Evolutionary conservation across 2,888 invertebrate species (phyloP), one percentile per base, ranked within the genome.

Genomic region (Philopedon plagiatum): DNA sequence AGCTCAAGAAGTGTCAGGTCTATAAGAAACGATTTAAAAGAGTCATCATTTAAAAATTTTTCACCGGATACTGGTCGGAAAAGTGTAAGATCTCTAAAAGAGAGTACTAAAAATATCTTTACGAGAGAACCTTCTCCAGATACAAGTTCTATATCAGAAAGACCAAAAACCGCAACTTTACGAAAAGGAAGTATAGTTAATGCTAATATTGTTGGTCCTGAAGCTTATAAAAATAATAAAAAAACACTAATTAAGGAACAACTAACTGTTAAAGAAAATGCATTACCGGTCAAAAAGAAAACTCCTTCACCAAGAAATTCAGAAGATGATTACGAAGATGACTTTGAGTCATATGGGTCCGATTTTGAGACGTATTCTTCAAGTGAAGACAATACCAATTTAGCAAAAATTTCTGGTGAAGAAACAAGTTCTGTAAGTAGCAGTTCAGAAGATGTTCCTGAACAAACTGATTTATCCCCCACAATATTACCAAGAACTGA

Each of bases 341-440:
- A 89, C 79, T 89, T 89, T 78, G 88, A 89, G 73, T 88, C 88
- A 0, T 89, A 89, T 77, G 88, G 88, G 79, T 89, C 89, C 0
- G 89, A 89, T 80, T 89, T 89, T 77, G 89, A 89, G 68, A 81
- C 80, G 32, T 85, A 82, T 70, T 78, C 81, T n/a, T 81, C 82
- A 8, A 77, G 78, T 39, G 61, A 49, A 15, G 60, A 66, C 44
- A 77, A 78, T 11, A 68, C 73, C 13, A 68, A 72, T 15, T 19
- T 71, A 11, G 62, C 54, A 0, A 51, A 73, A 15, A 76, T 76
- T 54, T 76, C 78, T 8, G 72, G 76, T n/a, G 76, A 76, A 32
- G 76, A 74, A 32, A 78, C 72, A 8, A 77, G 75, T 61, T 77
- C 79, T 9, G 73, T 75, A 23, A 76, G 70, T 15, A 72, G 80